phyloP scores from a whole-genome alignment of 1,140 invertebrate species.

The Harpegnathos saltator region DNA sequence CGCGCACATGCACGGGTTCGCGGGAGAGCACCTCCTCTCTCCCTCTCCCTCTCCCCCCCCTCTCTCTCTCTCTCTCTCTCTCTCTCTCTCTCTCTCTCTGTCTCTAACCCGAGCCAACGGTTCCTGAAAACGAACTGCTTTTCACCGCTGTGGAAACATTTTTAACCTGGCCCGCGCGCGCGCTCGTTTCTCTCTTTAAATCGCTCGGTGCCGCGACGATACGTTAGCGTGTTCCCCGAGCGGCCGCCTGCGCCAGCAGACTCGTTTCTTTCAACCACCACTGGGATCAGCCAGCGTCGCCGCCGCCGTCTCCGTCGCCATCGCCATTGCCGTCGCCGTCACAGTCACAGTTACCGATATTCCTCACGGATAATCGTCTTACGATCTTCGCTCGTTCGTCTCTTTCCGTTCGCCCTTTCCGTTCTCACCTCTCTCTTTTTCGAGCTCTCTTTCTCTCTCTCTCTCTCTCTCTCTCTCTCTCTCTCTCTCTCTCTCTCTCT shows the following conservation, averaged over 20 bases:
- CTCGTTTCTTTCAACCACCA: conserved; percentile 60
- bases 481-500: conserved; percentile 20
- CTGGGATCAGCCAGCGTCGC: conserved; percentile 52
- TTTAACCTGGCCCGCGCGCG: conserved; percentile 67
- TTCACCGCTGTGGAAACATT: conserved; percentile 74
- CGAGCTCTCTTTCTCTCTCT: neutral
- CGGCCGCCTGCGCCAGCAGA: conserved; percentile 7
- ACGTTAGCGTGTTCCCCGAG: conserved; percentile 70
- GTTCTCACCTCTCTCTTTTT: too few species aligned
- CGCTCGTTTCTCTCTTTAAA: conserved; percentile 76
- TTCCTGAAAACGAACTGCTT: conserved; percentile 66
- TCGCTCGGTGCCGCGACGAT: conserved; percentile 74
- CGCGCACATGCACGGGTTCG: neutral
- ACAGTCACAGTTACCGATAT: conserved; percentile 69
- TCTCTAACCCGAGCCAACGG: conserved; percentile 27
- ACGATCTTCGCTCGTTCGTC: conserved; percentile 56
- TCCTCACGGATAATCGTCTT: conserved; percentile 67
- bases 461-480: neutral
- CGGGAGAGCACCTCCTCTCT: neutral
- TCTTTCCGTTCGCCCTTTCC: neutral
- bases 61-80: too few species aligned
- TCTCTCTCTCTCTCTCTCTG: too few species aligned
- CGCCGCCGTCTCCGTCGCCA: too few species aligned
- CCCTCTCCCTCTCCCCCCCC: too few species aligned
- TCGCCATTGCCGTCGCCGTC: too few species aligned